These are phyloP conservation scores for Ibidorhyncha struthersii DNA, from an alignment of 2,113 vertebrate genomes.

Conservation along the genomic window DNA sequence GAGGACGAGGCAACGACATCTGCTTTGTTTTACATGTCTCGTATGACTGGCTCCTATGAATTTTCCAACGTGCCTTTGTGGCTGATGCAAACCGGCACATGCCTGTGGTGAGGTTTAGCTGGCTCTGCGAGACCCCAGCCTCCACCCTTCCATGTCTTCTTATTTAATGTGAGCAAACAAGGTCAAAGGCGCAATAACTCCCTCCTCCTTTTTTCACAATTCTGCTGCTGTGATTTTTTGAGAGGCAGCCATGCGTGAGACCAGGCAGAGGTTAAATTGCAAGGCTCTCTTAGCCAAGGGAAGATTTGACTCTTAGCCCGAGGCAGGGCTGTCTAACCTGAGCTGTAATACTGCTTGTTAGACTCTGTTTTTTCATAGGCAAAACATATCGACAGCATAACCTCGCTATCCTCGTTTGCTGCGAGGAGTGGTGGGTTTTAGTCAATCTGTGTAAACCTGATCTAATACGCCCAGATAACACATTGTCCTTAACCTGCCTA, in stretches of 20 bases:
- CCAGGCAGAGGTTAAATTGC: conserved; percentile 51
- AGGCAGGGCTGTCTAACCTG: conserved; percentile 1
- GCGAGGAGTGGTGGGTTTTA: background rate
- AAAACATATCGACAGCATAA: background rate
- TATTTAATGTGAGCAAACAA: background rate
- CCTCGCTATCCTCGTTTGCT: background rate
- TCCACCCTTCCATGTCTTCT: background rate
- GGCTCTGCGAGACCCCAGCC: background rate
- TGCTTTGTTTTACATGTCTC: background rate
- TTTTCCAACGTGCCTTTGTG: background rate
- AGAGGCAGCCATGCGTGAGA: background rate
- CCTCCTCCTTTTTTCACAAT: background rate
- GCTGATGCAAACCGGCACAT: rapidly evolving
- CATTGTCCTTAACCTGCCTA: background rate
- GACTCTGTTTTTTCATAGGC: background rate
- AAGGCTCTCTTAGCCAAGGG: background rate
- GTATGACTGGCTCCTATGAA: rapidly evolving
- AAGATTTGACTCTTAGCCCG: background rate
- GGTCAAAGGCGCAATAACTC: background rate
- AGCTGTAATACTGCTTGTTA: conserved; percentile 16
- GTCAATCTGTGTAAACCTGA: background rate
- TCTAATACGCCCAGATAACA: background rate
- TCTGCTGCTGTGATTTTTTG: conserved; percentile 7
- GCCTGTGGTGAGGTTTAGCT: background rate
- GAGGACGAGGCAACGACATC: background rate